Base-by-base conservation (phyloP, 2,888 invertebrate genomes). In the Xestobium rufovillosum region DNA sequence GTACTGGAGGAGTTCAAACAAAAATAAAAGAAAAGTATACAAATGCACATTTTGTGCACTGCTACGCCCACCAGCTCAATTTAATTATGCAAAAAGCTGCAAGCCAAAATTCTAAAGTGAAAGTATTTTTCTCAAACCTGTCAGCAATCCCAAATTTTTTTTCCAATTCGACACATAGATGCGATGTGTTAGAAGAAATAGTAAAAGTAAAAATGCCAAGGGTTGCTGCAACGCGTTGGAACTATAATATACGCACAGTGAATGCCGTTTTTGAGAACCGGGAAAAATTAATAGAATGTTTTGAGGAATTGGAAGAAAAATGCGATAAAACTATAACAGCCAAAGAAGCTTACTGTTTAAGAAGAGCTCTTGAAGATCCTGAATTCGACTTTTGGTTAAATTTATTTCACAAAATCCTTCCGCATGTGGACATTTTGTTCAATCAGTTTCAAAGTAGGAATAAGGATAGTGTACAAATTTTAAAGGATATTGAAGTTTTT, bases 331-430 rank as follows among this genome's bases (percentile, higher is more conserved):
- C 34, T 8, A 45, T 39, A 2, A 39, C 44, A 0, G 43, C 43
- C 29, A 35, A 38, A 36, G 38, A 44, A 39, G 49, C 48, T 3
- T 12, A 36, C 8, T 38, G 34, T 11, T 34, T 42, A 19, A 11
- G 30, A 2, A 12, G 40, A 6, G 41, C 15, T 15, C 17, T 49
- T 19, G n/a, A 40, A 15, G 46, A 48, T 32, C 29, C 35, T 8
- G 34, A 26, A 6, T 54, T 56, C 33, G 36, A 33, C 13, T 55
- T 49, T 49, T 55, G 55, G 53, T 38, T 56, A 26, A 40, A 34
- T n/a, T 38, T 48, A 39, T 54, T 55, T 34, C 44, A 53, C 36
- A 39, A 32, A 32, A 36, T 50, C 10, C 50, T 52, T 50, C 48
- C 48, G 8, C 45, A 51, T 31, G 44, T 49, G 1, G 50, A 55